phyloP scores from a whole-genome alignment of 2,113 vertebrate genomes.

The Microcebus tavaratra region DNA sequence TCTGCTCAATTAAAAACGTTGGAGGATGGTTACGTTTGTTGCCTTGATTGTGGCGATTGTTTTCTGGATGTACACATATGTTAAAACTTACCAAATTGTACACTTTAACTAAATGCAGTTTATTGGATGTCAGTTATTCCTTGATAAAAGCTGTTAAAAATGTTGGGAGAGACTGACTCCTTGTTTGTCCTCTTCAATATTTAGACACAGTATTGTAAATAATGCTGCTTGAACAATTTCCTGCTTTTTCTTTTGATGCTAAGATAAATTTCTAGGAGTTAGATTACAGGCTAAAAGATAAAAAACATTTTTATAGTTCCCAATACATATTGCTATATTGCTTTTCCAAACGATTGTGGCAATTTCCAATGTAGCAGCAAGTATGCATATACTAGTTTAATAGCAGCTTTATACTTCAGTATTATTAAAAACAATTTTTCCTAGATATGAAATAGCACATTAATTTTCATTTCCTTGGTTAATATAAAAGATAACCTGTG shows the following conservation, averaged over 20 bases:
- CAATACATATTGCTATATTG: not conserved
- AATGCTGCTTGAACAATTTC: not conserved
- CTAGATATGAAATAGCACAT: not conserved
- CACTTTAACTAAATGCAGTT: not conserved
- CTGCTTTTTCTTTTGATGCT: not conserved
- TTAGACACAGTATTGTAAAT: not conserved
- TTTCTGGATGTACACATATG: not conserved
- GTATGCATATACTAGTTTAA: not conserved
- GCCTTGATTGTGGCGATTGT: not conserved
- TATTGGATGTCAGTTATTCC: not conserved
- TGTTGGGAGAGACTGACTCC: not conserved
- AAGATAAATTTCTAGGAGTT: slow-evolving; percentile 21
- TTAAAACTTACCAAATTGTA: not conserved
- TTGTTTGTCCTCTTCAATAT: not conserved
- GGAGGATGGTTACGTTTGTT: not conserved
- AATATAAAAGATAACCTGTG: not conserved
- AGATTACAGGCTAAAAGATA: not conserved
- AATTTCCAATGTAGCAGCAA: not conserved
- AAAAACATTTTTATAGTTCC: slow-evolving; percentile 27
- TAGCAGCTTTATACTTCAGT: not conserved
- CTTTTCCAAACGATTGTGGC: slow-evolving; percentile 32
- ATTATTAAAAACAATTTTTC: slow-evolving; percentile 12
- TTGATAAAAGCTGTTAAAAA: slow-evolving; percentile 22
- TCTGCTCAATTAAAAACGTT: not conserved
- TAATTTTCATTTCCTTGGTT: slow-evolving; percentile 30